Evolutionary conservation across 2,888 invertebrate genomes (phyloP).

Genomic region (Hydraecia micacea): DNA sequence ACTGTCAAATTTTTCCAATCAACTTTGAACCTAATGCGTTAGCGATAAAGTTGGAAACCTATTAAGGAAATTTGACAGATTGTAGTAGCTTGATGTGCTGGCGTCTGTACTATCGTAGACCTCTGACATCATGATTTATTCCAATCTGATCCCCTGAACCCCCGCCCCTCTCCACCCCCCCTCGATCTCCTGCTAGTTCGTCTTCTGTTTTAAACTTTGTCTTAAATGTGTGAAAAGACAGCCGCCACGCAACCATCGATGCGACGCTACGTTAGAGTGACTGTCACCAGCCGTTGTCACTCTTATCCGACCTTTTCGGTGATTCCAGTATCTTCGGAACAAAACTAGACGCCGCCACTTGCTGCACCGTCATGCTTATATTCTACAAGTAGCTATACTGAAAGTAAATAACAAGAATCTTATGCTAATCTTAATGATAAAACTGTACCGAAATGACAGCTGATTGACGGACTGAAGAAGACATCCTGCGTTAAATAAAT

Average conservation of each 20-base stretch:
- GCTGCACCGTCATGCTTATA: not conserved
- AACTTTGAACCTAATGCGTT: no score
- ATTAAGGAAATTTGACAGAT: no score
- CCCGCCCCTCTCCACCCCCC: no score
- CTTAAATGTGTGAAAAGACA: no score
- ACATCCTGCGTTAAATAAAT: not conserved
- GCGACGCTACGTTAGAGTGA: not conserved
- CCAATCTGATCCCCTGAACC: no score
- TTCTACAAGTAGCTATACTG: not conserved
- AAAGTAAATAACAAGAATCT: not conserved
- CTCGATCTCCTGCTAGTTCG: no score
- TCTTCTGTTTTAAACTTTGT: no score
- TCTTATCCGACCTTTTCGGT: not conserved
- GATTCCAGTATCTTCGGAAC: not conserved
- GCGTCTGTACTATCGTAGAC: no score
- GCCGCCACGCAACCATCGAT: not conserved
- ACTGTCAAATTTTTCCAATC: no score
- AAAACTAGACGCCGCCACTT: not conserved
- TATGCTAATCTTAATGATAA: not conserved
- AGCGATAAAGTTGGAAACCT: no score
- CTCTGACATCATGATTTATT: no score
- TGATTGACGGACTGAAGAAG: not conserved
- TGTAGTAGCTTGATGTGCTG: no score
- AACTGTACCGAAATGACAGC: not conserved
- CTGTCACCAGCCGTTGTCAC: not conserved